Conservation (phyloP, 2,888 invertebrate genomes). For the Oscheius sp. region DNA sequence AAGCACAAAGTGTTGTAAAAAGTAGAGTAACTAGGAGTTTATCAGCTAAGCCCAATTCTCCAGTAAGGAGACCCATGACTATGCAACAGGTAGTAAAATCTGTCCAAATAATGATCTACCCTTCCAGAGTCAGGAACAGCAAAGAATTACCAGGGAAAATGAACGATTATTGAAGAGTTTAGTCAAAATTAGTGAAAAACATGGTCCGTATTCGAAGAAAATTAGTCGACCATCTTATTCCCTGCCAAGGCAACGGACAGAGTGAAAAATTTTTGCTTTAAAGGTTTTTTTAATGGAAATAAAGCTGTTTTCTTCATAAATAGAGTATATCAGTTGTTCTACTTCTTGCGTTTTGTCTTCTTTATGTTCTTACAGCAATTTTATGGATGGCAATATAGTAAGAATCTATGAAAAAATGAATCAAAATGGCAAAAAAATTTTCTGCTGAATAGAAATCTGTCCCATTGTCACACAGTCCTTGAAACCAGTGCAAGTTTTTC, state of each 20-base stretch:
- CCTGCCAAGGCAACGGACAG: background rate
- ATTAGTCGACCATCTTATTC: conserved; percentile 14
- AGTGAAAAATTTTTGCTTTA: background rate
- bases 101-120: background rate
- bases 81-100: background rate
- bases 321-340: too few relatives aligned
- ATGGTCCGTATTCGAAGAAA: conserved; percentile 11
- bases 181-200: background rate
- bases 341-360: too few relatives aligned
- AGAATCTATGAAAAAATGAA: too few relatives aligned
- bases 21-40: background rate
- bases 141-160: conserved; percentile 5
- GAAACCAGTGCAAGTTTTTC: too few relatives aligned
- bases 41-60: conserved; percentile 1
- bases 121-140: conserved; percentile 24
- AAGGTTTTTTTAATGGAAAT: background rate
- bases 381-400: too few relatives aligned
- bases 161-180: conserved; percentile 17
- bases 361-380: too few relatives aligned
- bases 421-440: too few relatives aligned
- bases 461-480: too few relatives aligned
- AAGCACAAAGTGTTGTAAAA: conserved; percentile 15
- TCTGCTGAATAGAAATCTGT: too few relatives aligned
- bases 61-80: background rate
- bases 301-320: too few relatives aligned